Evolutionary conservation across 2,113 vertebrate genomes (phyloP).

Genomic region (Tragelaphus scriptus): DNA sequence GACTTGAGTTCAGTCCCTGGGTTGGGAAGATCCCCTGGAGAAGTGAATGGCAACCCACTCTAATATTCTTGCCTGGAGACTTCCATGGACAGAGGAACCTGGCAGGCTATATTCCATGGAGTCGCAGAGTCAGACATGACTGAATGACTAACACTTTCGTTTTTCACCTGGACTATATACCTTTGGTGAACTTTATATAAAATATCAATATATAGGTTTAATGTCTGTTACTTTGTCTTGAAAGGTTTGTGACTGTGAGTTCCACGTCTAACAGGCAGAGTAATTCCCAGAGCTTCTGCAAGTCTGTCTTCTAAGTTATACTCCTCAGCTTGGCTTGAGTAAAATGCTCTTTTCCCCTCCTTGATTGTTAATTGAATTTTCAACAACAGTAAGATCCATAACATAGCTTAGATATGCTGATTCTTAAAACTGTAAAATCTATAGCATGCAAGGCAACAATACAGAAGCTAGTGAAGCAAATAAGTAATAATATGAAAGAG

Average conservation of each 20-base stretch:
- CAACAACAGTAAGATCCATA: background rate
- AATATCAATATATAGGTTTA: background rate
- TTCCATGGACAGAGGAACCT: background rate
- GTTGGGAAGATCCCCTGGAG: background rate
- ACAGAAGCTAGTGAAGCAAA: background rate
- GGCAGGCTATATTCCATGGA: background rate
- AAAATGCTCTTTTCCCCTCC: background rate
- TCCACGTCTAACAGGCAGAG: background rate
- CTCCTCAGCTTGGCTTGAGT: background rate
- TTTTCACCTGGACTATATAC: background rate
- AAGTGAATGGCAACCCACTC: background rate
- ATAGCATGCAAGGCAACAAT: background rate
- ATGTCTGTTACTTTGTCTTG: background rate
- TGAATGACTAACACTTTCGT: background rate
- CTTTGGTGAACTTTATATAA: background rate
- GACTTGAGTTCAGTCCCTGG: background rate
- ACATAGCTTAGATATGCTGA: background rate
- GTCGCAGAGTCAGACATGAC: background rate
- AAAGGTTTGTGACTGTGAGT: background rate
- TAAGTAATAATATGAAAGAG: background rate
- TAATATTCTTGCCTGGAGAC: background rate
- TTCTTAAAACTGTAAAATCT: background rate
- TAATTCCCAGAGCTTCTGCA: background rate
- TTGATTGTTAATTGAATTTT: background rate
- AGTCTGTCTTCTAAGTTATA: background rate